phyloP scores from a whole-genome alignment of 2,797 vertebrate species.

The Erethizon dorsatum region DNA sequence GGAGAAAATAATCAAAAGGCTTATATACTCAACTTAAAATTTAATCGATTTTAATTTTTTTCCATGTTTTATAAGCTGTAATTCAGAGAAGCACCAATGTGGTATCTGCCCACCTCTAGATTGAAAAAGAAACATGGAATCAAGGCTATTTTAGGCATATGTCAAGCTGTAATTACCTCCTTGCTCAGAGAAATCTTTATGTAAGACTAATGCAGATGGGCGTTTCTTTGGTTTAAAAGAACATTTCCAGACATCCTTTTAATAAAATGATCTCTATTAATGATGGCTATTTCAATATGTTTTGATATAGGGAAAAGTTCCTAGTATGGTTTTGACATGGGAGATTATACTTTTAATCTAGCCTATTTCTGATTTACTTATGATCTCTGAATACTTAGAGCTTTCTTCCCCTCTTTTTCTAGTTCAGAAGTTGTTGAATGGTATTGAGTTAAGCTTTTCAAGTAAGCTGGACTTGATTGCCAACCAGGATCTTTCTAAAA shows the following conservation, averaged over 20 bases:
- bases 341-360: conserved; percentile 53
- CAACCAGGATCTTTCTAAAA: not conserved
- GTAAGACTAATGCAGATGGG: conserved; percentile 85
- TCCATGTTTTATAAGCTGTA: conserved; percentile 77
- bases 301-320: conserved; percentile 68
- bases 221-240: conserved; percentile 78
- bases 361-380: conserved; percentile 54
- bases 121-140: conserved; percentile 82
- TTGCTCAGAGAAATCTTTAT: conserved; percentile 83
- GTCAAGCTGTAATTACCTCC: conserved; percentile 84
- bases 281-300: conserved; percentile 72
- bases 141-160: conserved; percentile 81
- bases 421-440: conserved; percentile 10
- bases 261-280: conserved; percentile 71
- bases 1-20: not conserved
- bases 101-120: conserved; percentile 83
- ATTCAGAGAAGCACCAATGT: conserved; percentile 75
- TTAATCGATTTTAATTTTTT: conserved; percentile 48
- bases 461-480: conserved; percentile 8
- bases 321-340: conserved; percentile 55
- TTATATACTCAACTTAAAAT: conserved; percentile 60
- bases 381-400: not conserved
- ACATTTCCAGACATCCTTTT: conserved; percentile 73
- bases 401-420: conserved; percentile 43
- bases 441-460: conserved; percentile 27